Evolutionary conservation across 2,888 invertebrate genomes (phyloP).

Genomic region (Mythimna impura): DNA sequence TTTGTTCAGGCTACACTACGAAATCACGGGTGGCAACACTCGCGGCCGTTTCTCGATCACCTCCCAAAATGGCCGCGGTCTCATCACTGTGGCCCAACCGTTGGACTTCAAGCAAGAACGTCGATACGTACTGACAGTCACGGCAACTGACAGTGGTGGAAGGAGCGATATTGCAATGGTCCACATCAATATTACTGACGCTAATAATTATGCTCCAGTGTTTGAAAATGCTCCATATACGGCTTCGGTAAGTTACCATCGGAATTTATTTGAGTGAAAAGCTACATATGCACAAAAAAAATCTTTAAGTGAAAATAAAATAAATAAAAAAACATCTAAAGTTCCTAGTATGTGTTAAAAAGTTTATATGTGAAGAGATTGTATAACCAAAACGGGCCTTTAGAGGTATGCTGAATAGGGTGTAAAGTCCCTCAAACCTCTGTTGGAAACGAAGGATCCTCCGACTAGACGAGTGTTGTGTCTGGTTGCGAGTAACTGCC

Average conservation of each 20-base stretch:
- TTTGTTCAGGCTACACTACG: slow-evolving; percentile 93
- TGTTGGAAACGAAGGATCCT: no score
- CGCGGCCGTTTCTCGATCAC: slow-evolving; percentile 97
- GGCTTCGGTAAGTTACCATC: slow-evolving; percentile 91
- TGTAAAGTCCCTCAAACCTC: no score
- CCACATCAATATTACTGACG: slow-evolving; percentile 97
- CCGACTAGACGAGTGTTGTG: no score
- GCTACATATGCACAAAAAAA: no score
- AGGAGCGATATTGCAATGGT: slow-evolving; percentile 96
- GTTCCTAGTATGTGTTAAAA: no score
- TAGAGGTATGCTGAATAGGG: no score
- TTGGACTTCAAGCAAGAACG: slow-evolving; percentile 98
- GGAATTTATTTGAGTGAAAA: no score
- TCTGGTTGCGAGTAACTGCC: no score
- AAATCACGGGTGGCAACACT: slow-evolving; percentile 95
- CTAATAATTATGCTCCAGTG: slow-evolving; percentile 97
- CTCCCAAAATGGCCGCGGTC: slow-evolving; percentile 96
- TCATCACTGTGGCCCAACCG: slow-evolving; percentile 96
- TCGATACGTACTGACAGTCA: slow-evolving; percentile 95
- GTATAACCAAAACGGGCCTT: no score
- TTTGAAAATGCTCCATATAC: slow-evolving; percentile 98
- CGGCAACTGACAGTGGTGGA: slow-evolving; percentile 97
- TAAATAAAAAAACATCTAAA: no score
- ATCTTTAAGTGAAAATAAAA: no score
- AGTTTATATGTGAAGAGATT: no score